phyloP scores from a whole-genome alignment of 1,140 invertebrate genomes.

The Drosophila malerkotliana region DNA sequence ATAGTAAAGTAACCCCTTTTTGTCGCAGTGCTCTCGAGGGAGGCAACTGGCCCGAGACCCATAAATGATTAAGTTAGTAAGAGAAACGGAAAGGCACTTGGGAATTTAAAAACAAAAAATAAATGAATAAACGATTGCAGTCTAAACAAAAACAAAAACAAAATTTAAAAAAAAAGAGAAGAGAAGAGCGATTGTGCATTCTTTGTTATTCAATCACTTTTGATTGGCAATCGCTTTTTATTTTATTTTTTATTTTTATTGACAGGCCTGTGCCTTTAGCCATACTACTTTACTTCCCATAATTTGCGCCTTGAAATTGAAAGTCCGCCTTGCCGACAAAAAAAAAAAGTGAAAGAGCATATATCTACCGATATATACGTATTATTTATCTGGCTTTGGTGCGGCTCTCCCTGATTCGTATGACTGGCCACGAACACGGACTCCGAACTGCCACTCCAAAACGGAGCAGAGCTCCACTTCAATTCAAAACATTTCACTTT shows the following conservation, averaged over 20 bases:
- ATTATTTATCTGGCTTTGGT: constrained; percentile 26
- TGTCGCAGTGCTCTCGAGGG: neutral
- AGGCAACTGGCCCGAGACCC: neutral
- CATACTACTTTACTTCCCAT: neutral
- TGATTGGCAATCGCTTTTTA: constrained; percentile 2
- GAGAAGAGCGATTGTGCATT: neutral
- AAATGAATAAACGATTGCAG: constrained; percentile 12
- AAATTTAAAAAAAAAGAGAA: constrained; percentile 1
- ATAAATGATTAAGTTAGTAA: neutral
- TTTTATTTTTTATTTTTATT: constrained; percentile 1
- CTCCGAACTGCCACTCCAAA: too few relatives aligned
- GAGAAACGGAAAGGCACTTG: neutral
- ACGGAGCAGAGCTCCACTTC: neutral
- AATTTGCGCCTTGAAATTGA: constrained; percentile 31
- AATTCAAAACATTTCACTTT: neutral
- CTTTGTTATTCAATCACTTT: constrained; percentile 11
- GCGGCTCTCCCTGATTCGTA: constrained; percentile 20
- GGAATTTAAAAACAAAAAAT: neutral
- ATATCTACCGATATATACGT: neutral
- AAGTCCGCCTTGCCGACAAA: constrained; percentile 18
- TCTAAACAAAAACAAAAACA: constrained; percentile 1
- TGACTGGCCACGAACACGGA: constrained; percentile 30
- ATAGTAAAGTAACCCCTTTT: neutral
- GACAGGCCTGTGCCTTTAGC: neutral
- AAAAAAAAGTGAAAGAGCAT: constrained; percentile 48